Conservation (phyloP, 2,888 invertebrate genomes). For the Aphodius granarius region DNA sequence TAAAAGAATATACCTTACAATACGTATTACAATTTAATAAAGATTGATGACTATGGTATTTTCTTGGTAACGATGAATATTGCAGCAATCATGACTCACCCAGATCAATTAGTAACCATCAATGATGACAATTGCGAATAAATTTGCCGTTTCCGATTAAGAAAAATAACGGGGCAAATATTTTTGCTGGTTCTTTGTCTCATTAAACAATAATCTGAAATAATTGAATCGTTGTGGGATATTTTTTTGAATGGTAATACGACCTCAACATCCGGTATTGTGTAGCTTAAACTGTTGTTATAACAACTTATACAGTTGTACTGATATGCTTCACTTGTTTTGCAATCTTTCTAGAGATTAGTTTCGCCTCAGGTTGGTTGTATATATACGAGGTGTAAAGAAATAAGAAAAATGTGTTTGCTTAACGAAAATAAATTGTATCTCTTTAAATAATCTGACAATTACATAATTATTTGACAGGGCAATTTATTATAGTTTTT, state of each 20-base stretch:
- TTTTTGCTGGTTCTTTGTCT: background rate
- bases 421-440: background rate
- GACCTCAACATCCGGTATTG: background rate
- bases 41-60: background rate
- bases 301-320: background rate
- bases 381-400: too few relatives aligned
- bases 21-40: too few relatives aligned
- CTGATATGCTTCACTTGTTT: background rate
- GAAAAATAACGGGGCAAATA: background rate
- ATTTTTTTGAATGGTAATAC: background rate
- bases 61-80: background rate
- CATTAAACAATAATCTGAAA: background rate
- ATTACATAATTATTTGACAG: background rate
- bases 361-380: background rate
- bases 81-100: background rate
- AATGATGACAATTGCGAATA: background rate
- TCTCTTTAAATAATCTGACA: background rate
- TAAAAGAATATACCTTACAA: too few relatives aligned
- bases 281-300: background rate
- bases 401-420: background rate
- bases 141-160: background rate
- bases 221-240: background rate
- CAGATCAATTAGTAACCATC: background rate
- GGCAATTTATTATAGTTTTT: background rate
- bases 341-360: background rate